phyloP scores from a whole-genome alignment of 2,888 invertebrate genomes.

The Tipula vernalis region DNA sequence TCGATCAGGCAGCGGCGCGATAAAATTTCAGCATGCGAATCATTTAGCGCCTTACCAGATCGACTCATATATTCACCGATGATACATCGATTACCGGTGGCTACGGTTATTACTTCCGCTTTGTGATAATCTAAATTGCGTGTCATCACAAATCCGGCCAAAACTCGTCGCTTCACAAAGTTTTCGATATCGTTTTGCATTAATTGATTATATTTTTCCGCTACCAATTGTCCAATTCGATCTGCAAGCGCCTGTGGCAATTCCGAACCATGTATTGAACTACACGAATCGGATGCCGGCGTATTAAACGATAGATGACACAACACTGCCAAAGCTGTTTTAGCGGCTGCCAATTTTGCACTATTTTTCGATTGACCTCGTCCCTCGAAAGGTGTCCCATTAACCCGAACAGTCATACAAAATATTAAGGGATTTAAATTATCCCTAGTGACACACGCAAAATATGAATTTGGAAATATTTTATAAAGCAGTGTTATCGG shows the following conservation, averaged over 20 bases:
- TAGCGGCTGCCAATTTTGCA: slow-evolving; percentile 81
- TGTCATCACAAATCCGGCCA: slow-evolving; percentile 93
- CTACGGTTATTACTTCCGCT: slow-evolving; percentile 48
- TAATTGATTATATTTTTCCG: slow-evolving; percentile 62
- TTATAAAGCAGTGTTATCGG: slow-evolving; percentile 84
- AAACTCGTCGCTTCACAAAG: slow-evolving; percentile 75
- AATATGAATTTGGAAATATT: slow-evolving; percentile 63
- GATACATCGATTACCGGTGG: slow-evolving; percentile 91
- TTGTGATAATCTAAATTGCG: slow-evolving; percentile 40
- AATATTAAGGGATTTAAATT: slow-evolving; percentile 57
- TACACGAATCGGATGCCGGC: slow-evolving; percentile 28
- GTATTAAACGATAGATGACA: slow-evolving; percentile 36
- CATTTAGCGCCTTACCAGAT: slow-evolving; percentile 75
- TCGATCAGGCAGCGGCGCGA: slow-evolving; percentile 69
- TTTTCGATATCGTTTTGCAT: slow-evolving; percentile 56
- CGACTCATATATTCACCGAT: slow-evolving; percentile 87
- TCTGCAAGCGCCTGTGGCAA: slow-evolving; percentile 66
- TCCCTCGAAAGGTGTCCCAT: slow-evolving; percentile 59
- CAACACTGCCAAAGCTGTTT: slow-evolving; percentile 60
- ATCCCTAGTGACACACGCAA: slow-evolving; percentile 49
- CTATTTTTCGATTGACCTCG: slow-evolving; percentile 84
- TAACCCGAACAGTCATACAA: slow-evolving; percentile 63
- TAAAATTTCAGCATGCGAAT: slow-evolving; percentile 95
- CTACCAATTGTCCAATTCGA: slow-evolving; percentile 53
- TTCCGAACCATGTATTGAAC: slow-evolving; percentile 32